These are phyloP conservation scores for Thymelicus lineola DNA, from an alignment of 2,888 invertebrate genomes.

Conservation along the genomic window DNA sequence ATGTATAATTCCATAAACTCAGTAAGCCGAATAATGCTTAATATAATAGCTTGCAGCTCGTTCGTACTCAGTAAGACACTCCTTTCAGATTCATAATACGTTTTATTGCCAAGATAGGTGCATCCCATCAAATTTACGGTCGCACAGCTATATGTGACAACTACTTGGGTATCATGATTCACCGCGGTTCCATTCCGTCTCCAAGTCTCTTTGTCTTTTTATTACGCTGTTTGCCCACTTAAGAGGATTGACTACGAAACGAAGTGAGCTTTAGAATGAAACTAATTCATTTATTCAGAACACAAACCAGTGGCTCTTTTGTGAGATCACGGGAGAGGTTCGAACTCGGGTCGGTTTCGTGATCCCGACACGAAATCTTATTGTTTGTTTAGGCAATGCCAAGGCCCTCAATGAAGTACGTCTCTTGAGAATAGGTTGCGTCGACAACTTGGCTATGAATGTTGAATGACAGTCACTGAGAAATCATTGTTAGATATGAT, in stretches of 20 bases:
- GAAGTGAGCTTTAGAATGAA: constrained; percentile 29
- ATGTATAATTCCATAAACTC: too few species aligned
- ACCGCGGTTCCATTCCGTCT: constrained; percentile 1
- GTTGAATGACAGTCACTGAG: background rate
- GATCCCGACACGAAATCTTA: constrained; percentile 26
- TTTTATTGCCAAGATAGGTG: constrained; percentile 2
- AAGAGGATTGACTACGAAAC: constrained; percentile 30
- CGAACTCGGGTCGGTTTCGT: constrained; percentile 13
- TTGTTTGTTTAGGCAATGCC: constrained; percentile 29
- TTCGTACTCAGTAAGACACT: too few species aligned
- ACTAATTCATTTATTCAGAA: constrained; percentile 36
- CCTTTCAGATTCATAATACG: background rate
- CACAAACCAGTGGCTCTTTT: constrained; percentile 29
- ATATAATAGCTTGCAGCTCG: too few species aligned
- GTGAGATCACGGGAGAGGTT: constrained; percentile 17
- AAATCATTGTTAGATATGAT: background rate
- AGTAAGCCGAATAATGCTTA: too few species aligned
- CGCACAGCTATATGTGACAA: background rate
- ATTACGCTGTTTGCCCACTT: constrained; percentile 24
- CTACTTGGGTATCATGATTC: background rate
- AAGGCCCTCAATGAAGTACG: background rate
- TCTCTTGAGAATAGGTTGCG: constrained; percentile 4
- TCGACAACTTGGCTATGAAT: background rate
- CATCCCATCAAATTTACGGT: constrained; percentile 1
- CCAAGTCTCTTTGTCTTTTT: constrained; percentile 25